Percentiles rank a stretch among this genome's conserved stretches.
Conservation (phyloP, 2,797 vertebrate genomes). For the Nothura maculosa region DNA sequence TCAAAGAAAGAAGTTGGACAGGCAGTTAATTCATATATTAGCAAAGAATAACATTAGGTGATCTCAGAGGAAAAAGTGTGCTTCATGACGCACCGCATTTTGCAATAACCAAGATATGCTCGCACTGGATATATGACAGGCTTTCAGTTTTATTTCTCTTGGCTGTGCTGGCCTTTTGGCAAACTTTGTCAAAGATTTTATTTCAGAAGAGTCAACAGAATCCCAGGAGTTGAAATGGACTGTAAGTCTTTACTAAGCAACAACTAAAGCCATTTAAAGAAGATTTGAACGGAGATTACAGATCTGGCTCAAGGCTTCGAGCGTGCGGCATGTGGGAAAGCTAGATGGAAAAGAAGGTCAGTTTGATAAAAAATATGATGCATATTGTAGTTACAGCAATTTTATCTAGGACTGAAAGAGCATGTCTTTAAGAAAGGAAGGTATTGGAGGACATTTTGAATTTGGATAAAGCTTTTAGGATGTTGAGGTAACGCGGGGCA, state of each 20-base stretch:
- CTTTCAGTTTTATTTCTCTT: slow-evolving; percentile 34
- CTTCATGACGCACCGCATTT: background rate
- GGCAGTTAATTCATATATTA: background rate
- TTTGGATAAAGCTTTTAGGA: background rate
- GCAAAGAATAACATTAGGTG: background rate
- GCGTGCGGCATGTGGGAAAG: background rate
- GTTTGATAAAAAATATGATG: background rate
- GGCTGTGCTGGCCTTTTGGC: background rate
- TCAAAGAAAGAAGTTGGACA: background rate
- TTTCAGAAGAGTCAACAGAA: slow-evolving; percentile 32
- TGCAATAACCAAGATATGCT: background rate
- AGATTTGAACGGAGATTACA: background rate
- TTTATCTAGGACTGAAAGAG: background rate
- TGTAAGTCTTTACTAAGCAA: slow-evolving; percentile 30
- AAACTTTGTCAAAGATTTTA: slow-evolving; percentile 6
- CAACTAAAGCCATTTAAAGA: background rate
- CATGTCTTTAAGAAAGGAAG: background rate
- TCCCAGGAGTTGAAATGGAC: background rate
- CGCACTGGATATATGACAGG: background rate
- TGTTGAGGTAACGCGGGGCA: background rate
- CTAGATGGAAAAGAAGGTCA: background rate
- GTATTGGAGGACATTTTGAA: background rate
- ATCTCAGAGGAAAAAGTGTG: background rate
- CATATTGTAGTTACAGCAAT: background rate
- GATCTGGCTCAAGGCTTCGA: background rate